Base-by-base conservation (phyloP, 2,888 invertebrate genomes). In the Pristionchus exspectatus region DNA sequence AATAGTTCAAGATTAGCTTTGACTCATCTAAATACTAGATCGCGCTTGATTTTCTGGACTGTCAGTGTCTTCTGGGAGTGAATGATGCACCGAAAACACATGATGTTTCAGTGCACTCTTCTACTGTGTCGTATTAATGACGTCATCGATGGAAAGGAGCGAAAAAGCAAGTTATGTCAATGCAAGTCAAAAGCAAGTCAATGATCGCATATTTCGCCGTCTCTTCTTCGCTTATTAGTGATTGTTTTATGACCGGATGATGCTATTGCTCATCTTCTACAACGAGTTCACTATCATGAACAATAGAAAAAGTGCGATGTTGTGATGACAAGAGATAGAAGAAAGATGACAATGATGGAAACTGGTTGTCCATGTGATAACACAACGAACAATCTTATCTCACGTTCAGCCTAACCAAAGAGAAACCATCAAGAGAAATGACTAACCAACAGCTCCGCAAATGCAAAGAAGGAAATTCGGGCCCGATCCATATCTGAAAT, bases 381-480 rank as follows among this genome's bases (percentile, higher is more conserved):
- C 74, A 38, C 74, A 21, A 14, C 30, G 3, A 24, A 38, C 74
- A 38, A 21, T n/a, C 38, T 33, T 38, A 38, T 69, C 38, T 38
- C 30, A 30, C 30, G 10, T 33, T 72, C 33, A 30, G 14, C 12
- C 72, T 16, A 33, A 72, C 7, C 72, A 18, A 18, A 16, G 14
- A 56, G 21, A 56, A 18, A 30, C 27, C 16, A 16, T 69, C 30
- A 30, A 2, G 69, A 18, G 1, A 74, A 38, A 81, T 2, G 1
- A 66, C 89, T 85, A 7, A 92, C 92, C 93, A 27, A 93, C 93
- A 27, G 93, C 93, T 56, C 93, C 93, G 84, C 93, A 93, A 44
- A 93, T 91, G 21, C 91, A 91, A 2, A 93, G 87, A 21, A 93
- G 86, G 74, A 90, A 90, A 38, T 92, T 91, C 2, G 93, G 92